These are phyloP conservation scores for Thaumetopoea pityocampa DNA, from an alignment of 1,140 invertebrate genomes.

Conservation along the genomic window DNA sequence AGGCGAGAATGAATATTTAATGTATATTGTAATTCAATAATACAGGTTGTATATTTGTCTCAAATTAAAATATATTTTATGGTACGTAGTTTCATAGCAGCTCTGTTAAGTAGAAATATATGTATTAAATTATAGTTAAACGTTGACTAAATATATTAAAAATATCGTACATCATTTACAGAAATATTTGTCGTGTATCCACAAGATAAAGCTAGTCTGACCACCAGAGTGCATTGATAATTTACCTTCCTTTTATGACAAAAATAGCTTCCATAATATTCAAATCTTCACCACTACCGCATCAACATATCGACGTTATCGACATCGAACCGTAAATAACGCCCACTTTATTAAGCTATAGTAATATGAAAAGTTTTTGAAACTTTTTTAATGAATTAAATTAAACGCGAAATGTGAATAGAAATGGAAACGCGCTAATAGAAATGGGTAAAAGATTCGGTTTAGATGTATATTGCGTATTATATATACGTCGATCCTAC, in stretches of 20 bases:
- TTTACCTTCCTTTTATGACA: slow-evolving; percentile 57
- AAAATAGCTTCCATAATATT: slow-evolving; percentile 65
- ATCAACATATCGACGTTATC: slow-evolving; percentile 56
- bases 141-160: slow-evolving; percentile 1
- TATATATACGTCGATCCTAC: too few relatives aligned
- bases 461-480: too few relatives aligned
- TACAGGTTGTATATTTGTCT: slow-evolving; percentile 16
- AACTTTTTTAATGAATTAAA: too few relatives aligned
- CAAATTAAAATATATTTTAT: slow-evolving; percentile 25
- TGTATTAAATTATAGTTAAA: too few relatives aligned
- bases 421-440: too few relatives aligned
- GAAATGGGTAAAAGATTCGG: too few relatives aligned
- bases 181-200: slow-evolving; percentile 6
- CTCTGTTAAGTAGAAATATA: too few relatives aligned
- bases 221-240: slow-evolving; percentile 59
- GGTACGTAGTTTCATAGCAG: slow-evolving; percentile 29
- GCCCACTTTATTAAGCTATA: slow-evolving; percentile 34
- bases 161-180: slow-evolving; percentile 9
- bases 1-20: slow-evolving; percentile 5
- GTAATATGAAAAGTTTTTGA: too few relatives aligned
- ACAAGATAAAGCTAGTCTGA: slow-evolving; percentile 33
- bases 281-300: slow-evolving; percentile 43
- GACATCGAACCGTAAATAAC: slow-evolving; percentile 56
- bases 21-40: too few relatives aligned
- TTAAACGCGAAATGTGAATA: too few relatives aligned